These are phyloP conservation scores for Lithophane ornitopus DNA, from an alignment of 2,888 invertebrate genomes.

Conservation along the genomic window DNA sequence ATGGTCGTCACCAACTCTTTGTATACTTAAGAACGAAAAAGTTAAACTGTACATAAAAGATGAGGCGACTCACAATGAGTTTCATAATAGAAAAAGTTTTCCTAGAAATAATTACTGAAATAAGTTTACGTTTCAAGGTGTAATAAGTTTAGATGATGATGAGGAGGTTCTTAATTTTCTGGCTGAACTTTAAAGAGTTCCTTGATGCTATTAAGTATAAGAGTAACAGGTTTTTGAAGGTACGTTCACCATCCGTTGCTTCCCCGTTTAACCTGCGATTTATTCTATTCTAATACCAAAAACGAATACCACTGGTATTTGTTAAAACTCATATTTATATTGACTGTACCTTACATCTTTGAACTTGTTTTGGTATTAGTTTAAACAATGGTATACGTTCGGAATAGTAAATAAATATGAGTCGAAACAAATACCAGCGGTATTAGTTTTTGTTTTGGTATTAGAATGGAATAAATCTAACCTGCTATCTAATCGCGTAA, in stretches of 20 bases:
- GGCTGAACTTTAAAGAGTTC: constrained; percentile 10
- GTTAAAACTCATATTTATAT: no score
- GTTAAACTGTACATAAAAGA: constrained; percentile 64
- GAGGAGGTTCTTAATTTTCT: constrained; percentile 14
- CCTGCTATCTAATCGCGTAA: no score
- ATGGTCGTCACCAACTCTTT: constrained; percentile 54
- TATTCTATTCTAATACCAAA: no score
- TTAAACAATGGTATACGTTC: no score
- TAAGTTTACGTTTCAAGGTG: constrained; percentile 50
- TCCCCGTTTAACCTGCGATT: not conserved
- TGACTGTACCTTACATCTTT: no score
- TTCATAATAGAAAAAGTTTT: constrained; percentile 72
- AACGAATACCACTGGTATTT: no score
- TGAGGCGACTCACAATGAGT: constrained; percentile 61
- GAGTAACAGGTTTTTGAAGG: not conserved
- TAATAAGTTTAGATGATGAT: constrained; percentile 45
- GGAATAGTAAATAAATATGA: no score
- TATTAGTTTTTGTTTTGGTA: no score
- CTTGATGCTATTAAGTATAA: not conserved
- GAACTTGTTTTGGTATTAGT: no score
- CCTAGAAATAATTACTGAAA: constrained; percentile 61
- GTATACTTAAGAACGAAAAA: constrained; percentile 64
- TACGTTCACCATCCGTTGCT: not conserved
- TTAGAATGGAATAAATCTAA: no score
- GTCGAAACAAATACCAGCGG: no score